These are phyloP conservation scores for Mylabris phalerata DNA, from an alignment of 1,140 invertebrate species.

Conservation along the genomic window DNA sequence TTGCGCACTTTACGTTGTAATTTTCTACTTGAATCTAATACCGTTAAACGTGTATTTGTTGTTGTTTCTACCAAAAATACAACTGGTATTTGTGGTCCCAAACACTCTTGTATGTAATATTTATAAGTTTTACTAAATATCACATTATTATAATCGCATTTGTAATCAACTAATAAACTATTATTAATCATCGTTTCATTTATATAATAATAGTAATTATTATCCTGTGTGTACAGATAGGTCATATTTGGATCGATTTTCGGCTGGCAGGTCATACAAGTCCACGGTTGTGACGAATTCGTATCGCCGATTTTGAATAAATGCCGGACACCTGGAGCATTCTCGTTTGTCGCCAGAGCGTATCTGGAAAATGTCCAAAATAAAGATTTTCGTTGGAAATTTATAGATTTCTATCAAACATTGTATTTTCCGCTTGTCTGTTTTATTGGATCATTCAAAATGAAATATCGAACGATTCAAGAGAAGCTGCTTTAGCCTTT, in stretches of 20 bases:
- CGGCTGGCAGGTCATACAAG: conserved; percentile 51
- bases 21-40: conserved; percentile 47
- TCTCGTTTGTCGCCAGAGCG: conserved; percentile 61
- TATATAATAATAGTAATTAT: conserved; percentile 8
- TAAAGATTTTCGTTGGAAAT: too few species aligned
- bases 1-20: conserved; percentile 31
- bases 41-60: conserved; percentile 48
- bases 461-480: too few species aligned
- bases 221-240: conserved; percentile 18
- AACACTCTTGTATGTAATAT: conserved; percentile 59
- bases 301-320: conserved; percentile 56
- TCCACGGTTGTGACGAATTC: conserved; percentile 42
- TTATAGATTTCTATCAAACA: neutral
- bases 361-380: conserved; percentile 45
- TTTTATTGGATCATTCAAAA: too few species aligned
- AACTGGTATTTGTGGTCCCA: conserved; percentile 63
- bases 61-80: conserved; percentile 52
- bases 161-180: conserved; percentile 44
- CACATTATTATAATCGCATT: conserved; percentile 57
- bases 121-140: conserved; percentile 55
- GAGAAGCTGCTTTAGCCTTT: too few species aligned
- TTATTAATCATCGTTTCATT: conserved; percentile 36
- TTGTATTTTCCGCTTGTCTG: too few species aligned
- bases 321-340: conserved; percentile 62
- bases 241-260: conserved; percentile 39